Conservation (phyloP, 30 jellyfish, hydroid and myxozoan genomes). For the Aurelia aurita region DNA sequence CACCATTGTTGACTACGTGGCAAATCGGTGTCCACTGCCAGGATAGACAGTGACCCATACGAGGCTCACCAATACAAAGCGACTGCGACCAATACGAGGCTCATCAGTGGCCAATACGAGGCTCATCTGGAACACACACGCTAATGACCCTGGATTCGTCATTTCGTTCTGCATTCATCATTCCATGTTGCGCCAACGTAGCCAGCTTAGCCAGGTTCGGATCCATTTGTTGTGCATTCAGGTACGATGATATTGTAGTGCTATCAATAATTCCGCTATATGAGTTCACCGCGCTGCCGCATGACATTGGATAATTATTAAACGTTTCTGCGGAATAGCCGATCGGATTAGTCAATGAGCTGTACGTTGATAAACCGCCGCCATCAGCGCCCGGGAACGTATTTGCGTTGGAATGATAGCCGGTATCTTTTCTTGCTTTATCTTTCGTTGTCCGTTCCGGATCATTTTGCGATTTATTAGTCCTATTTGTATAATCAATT, state of each 20-base stretch:
- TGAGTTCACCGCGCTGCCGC: conserved; percentile 73
- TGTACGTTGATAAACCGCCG: conserved; percentile 22
- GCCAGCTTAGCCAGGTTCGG: conserved; percentile 65
- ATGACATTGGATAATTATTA: conserved; percentile 48
- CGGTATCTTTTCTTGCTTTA: conserved; percentile 37
- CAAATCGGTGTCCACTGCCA: too few relatives aligned
- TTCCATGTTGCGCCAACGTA: conserved; percentile 54
- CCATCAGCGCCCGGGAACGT: conserved; percentile 61
- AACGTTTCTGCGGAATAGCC: conserved; percentile 57
- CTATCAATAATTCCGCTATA: conserved; percentile 55
- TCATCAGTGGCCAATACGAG: conserved; percentile 54
- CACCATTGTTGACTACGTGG: too few relatives aligned
- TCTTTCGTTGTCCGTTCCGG: conserved; percentile 13
- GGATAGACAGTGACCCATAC: too few relatives aligned
- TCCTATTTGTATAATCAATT: conserved; percentile 25
- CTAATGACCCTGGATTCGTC: conserved; percentile 72
- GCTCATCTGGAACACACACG: conserved; percentile 79
- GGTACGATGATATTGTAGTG: conserved; percentile 57
- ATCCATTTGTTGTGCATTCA: conserved; percentile 61
- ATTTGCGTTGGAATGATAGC: conserved; percentile 43
- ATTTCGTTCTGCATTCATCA: conserved; percentile 57
- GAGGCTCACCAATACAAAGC: too few relatives aligned
- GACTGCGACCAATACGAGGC: too few relatives aligned
- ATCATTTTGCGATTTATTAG: conserved; percentile 22
- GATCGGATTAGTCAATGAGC: conserved; percentile 55